Percentiles rank a stretch among this genome's conserved stretches.
phyloP scores from a whole-genome alignment of 2,113 vertebrate genomes.

The Corythoichthys haematopterus region DNA sequence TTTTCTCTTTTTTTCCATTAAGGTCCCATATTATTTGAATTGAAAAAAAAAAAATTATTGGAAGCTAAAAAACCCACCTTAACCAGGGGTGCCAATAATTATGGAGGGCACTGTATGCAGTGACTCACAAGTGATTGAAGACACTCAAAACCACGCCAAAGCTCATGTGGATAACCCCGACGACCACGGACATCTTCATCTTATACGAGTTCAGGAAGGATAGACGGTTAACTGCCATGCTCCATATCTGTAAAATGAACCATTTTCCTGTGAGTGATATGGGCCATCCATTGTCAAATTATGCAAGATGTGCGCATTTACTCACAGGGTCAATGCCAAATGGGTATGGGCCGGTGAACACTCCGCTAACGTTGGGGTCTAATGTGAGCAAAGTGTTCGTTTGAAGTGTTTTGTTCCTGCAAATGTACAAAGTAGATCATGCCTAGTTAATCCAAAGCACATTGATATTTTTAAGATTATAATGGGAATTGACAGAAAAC shows the following conservation, averaged over 20 bases:
- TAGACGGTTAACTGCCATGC: conserved; percentile 90
- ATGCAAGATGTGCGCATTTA: conserved; percentile 5
- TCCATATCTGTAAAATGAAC: conserved; percentile 81
- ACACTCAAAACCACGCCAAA: conserved; percentile 89
- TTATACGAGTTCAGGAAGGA: conserved; percentile 97
- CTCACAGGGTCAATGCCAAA: conserved; percentile 95
- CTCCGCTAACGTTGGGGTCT: conserved; percentile 86
- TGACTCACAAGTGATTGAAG: conserved; percentile 95
- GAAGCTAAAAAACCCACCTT: too few species aligned
- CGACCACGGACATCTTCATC: conserved; percentile 98
- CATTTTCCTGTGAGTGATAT: conserved; percentile 2
- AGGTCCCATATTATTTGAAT: too few species aligned
- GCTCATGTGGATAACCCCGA: conserved; percentile 91
- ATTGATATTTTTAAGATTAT: neutral
- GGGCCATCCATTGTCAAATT: neutral
- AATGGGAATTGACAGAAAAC: neutral
- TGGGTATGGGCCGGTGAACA: conserved; percentile 86
- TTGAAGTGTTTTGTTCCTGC: conserved; percentile 74
- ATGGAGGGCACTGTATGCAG: too few species aligned
- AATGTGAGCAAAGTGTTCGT: conserved; percentile 73
- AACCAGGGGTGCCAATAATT: too few species aligned
- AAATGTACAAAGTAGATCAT: neutral
- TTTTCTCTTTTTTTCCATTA: too few species aligned
- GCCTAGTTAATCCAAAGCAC: neutral
- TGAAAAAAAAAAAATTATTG: too few species aligned